These are phyloP conservation scores for Melierax canorus DNA, from an alignment of 2,113 vertebrate species.

Conservation along the genomic window DNA sequence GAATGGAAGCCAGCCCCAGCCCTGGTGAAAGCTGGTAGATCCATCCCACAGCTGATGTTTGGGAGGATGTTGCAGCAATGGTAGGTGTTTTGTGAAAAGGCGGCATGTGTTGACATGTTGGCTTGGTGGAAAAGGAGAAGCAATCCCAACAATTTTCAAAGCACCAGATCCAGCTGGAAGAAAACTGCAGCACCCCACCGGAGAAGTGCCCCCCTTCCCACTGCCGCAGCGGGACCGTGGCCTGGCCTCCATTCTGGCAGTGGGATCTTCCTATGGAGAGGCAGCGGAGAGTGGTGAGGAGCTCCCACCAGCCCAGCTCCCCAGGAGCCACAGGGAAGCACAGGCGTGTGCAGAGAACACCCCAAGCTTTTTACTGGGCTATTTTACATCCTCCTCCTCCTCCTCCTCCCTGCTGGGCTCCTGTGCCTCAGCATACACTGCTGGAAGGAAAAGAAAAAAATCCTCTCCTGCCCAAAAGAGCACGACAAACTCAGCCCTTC, in stretches of 20 bases:
- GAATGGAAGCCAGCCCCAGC: background rate
- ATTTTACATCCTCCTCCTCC: background rate
- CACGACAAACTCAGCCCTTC: background rate
- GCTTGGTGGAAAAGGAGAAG: background rate
- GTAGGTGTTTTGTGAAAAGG: background rate
- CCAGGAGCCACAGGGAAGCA: rapidly evolving
- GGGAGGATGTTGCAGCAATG: background rate
- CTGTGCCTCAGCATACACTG: background rate
- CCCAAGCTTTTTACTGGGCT: background rate
- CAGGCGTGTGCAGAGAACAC: background rate
- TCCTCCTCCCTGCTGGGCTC: background rate
- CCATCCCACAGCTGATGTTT: background rate
- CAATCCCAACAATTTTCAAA: background rate
- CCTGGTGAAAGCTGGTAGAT: background rate
- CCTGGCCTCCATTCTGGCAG: background rate
- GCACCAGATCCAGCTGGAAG: background rate
- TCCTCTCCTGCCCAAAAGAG: background rate
- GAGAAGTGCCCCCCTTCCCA: background rate
- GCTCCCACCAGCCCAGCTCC: background rate
- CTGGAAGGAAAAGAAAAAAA: background rate
- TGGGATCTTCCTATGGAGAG: background rate
- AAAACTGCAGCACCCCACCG: background rate
- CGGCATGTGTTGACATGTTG: background rate
- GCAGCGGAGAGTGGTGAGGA: rapidly evolving
- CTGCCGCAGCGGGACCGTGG: rapidly evolving